phyloP scores from a whole-genome alignment of 2,113 vertebrate genomes.

The Leucoraja erinaceus region DNA sequence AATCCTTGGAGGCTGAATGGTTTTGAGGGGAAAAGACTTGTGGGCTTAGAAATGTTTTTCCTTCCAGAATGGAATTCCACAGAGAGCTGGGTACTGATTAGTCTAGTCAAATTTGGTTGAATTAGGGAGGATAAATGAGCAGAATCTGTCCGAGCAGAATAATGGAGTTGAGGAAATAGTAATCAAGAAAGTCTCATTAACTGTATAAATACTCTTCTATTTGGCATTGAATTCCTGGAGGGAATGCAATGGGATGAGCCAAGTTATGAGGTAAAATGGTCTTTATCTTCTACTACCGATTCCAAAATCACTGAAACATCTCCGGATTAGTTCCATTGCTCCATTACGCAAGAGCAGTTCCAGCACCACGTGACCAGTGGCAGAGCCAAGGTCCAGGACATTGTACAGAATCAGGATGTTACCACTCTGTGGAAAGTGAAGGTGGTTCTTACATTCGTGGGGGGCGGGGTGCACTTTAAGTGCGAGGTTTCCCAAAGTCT shows the following conservation, averaged over 20 bases:
- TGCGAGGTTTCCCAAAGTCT: background rate
- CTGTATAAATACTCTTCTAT: background rate
- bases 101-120: background rate
- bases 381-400: background rate
- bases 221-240: background rate
- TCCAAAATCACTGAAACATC: background rate
- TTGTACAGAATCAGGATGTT: background rate
- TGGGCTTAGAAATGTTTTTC: background rate
- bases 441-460: background rate
- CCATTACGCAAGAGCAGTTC: background rate
- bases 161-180: background rate
- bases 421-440: background rate
- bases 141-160: too few relatives aligned
- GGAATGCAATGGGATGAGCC: background rate
- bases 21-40: background rate
- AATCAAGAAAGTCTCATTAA: background rate
- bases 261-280: background rate
- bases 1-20: background rate
- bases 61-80: background rate
- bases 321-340: background rate
- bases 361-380: background rate
- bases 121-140: background rate
- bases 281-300: background rate
- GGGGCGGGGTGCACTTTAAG: background rate
- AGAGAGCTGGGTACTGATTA: background rate